A percentile compares a stretch with the other conserved stretches of the same genome.
phyloP scores from a whole-genome alignment of 2,888 invertebrate genomes.

The Leptopilina drosophilae region DNA sequence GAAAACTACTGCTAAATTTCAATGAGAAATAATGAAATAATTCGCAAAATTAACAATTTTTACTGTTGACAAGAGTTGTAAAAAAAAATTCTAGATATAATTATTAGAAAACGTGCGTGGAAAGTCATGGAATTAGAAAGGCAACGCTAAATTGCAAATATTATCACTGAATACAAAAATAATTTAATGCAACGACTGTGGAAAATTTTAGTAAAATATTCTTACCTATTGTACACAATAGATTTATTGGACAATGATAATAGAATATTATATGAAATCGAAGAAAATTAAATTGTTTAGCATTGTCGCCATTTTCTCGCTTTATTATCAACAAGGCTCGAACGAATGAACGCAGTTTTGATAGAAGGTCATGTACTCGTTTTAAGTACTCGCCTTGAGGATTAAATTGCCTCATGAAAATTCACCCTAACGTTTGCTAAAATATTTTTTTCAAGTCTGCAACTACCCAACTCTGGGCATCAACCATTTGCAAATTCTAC shows the following conservation, averaged over 20 bases:
- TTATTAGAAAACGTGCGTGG: constrained; percentile 1
- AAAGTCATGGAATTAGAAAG: constrained; percentile 24
- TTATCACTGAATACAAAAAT: background rate
- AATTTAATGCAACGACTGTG: background rate
- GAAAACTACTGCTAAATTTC: background rate
- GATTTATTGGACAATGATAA: background rate
- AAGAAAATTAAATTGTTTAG: background rate
- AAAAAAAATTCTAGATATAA: background rate
- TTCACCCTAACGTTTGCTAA: too few relatives aligned
- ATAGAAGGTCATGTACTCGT: too few relatives aligned
- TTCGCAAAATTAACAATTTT: background rate
- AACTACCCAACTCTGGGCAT: too few relatives aligned
- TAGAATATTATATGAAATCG: background rate
- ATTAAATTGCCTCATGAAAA: too few relatives aligned
- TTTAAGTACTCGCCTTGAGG: too few relatives aligned
- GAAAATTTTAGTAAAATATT: background rate
- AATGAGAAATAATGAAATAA: background rate
- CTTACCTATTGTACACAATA: constrained; percentile 3
- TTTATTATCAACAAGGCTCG: background rate
- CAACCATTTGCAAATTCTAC: too few relatives aligned
- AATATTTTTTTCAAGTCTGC: too few relatives aligned
- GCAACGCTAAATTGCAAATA: background rate
- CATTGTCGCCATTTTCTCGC: constrained; percentile 2
- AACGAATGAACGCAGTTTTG: background rate
- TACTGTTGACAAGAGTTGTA: background rate